phyloP scores from a whole-genome alignment of 2,888 invertebrate species.

The Andrena fulva region DNA sequence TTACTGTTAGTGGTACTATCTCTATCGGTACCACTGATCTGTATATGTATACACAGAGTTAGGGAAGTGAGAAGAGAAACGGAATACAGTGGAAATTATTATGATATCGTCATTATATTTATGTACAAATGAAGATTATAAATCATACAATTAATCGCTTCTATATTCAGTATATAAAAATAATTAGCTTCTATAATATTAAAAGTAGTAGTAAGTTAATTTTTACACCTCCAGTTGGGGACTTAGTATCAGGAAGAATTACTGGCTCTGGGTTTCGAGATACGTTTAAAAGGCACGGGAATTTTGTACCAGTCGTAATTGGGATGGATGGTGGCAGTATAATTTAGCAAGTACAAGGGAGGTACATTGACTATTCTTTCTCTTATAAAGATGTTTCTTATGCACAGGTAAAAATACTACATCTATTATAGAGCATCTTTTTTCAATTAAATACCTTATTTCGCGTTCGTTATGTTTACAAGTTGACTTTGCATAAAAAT shows the following conservation, averaged over 20 bases:
- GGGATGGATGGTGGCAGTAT: conserved; percentile 68
- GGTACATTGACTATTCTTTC: conserved; percentile 83
- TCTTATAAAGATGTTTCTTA: conserved; percentile 75
- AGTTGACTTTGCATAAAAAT: conserved; percentile 80
- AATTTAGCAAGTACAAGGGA: conserved; percentile 77
- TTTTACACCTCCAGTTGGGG: conserved; percentile 43
- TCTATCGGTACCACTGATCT: too few species aligned
- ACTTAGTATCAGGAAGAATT: conserved; percentile 26
- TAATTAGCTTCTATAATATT: conserved; percentile 76
- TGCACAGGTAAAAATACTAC: conserved; percentile 76
- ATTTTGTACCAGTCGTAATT: conserved; percentile 9
- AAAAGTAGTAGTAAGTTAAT: conserved; percentile 53
- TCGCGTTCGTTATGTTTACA: conserved; percentile 76
- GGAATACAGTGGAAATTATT: conserved; percentile 66
- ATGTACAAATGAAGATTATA: conserved; percentile 81
- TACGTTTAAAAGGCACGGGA: conserved; percentile 6
- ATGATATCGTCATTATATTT: conserved; percentile 81
- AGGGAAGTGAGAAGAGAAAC: neutral
- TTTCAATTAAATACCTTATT: conserved; percentile 76
- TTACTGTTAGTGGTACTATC: too few species aligned
- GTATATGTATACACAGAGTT: neutral
- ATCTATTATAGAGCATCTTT: conserved; percentile 66
- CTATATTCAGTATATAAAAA: conserved; percentile 78
- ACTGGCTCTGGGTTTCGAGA: conserved; percentile 27
- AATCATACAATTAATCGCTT: conserved; percentile 74